Evolutionary conservation across 1,140 invertebrate species (phyloP).

Genomic region (Anastrepha ludens): DNA sequence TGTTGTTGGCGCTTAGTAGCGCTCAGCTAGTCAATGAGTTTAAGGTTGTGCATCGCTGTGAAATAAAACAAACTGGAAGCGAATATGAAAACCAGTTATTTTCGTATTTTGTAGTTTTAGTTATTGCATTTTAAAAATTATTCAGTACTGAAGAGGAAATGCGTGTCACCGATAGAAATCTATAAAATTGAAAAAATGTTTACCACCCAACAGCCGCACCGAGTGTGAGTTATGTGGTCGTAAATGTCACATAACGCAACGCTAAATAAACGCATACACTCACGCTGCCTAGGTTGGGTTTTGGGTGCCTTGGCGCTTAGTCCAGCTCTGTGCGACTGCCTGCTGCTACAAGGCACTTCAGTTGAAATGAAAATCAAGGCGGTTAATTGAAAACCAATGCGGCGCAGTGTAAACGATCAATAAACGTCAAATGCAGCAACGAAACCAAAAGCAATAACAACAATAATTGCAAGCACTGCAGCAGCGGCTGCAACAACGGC

Average conservation of each 20-base stretch:
- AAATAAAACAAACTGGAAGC: neutral
- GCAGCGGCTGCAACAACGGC: neutral
- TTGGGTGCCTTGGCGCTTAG: neutral
- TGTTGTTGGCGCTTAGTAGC: neutral
- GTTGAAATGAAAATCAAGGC: conserved; percentile 13
- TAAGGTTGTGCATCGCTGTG: neutral
- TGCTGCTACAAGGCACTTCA: neutral
- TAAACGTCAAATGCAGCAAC: conserved; percentile 28
- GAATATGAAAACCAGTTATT: neutral
- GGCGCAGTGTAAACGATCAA: conserved; percentile 23
- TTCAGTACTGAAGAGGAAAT: neutral
- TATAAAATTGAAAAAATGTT: neutral
- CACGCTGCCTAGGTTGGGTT: neutral
- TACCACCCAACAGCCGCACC: neutral
- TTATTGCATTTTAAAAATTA: neutral
- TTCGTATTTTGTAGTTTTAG: neutral
- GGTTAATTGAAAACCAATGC: conserved; percentile 30
- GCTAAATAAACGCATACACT: neutral
- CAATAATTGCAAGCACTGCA: neutral
- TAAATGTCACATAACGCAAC: conserved; percentile 13
- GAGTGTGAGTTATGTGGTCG: conserved; percentile 18
- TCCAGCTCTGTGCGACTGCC: neutral
- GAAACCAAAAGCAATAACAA: neutral
- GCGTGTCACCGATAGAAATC: neutral
- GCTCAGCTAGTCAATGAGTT: conserved; percentile 27